Evolutionary conservation across 2,888 invertebrate genomes (phyloP).

Genomic region (Taenaris catops): DNA sequence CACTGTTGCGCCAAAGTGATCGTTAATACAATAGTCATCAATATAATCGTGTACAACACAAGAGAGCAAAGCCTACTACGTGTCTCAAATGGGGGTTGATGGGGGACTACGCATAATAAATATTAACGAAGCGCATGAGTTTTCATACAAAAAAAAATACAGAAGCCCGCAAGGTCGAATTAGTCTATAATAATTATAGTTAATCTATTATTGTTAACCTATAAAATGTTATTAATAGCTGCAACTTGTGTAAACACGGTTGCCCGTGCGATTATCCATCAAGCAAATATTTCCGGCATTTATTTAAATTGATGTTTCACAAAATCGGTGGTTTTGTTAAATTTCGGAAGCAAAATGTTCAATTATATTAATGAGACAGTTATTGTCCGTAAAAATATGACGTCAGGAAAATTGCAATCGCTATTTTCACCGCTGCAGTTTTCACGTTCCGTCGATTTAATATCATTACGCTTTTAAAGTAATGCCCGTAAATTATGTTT

Average conservation of each 20-base stretch:
- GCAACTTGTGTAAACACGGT: slow-evolving; percentile 5
- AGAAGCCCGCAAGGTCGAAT: too few relatives aligned
- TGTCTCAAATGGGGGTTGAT: too few relatives aligned
- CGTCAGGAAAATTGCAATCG: slow-evolving; percentile 31
- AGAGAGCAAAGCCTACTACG: too few relatives aligned
- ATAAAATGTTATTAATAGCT: too few relatives aligned
- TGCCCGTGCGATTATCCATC: slow-evolving; percentile 9
- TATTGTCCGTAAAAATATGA: slow-evolving; percentile 43
- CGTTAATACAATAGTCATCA: too few relatives aligned
- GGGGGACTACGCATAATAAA: too few relatives aligned
- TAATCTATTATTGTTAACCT: too few relatives aligned
- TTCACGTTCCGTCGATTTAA: slow-evolving; percentile 39
- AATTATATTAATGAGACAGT: slow-evolving; percentile 46
- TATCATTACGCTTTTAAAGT: slow-evolving; percentile 33
- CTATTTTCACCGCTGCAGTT: slow-evolving; percentile 28
- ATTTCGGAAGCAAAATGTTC: slow-evolving; percentile 25
- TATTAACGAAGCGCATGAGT: too few relatives aligned
- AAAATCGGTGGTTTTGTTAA: slow-evolving; percentile 25
- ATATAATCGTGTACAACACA: too few relatives aligned
- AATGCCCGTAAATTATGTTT: slow-evolving; percentile 34
- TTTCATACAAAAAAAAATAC: too few relatives aligned
- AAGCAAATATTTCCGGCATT: slow-evolving; percentile 14
- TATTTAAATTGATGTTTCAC: slow-evolving; percentile 24
- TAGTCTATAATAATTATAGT: too few relatives aligned
- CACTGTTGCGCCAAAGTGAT: too few relatives aligned